Evolutionary conservation across 2,113 vertebrate species (phyloP).

Genomic region (Anas platyrhynchos): DNA sequence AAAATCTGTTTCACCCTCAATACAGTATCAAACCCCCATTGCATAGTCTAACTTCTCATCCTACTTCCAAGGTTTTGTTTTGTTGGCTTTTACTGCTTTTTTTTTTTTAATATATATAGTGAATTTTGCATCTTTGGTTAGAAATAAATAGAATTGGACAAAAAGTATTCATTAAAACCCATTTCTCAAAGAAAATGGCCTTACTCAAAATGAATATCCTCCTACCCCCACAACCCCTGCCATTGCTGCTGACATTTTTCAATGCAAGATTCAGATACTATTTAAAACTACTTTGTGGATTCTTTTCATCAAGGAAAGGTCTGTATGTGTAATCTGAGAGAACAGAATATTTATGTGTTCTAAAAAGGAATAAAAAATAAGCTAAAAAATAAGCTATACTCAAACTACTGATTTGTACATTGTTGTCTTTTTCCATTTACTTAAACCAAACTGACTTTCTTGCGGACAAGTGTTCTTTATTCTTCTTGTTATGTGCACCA

Average conservation of each 20-base stretch:
- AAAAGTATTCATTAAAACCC: conserved; percentile 10
- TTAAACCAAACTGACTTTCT: neutral
- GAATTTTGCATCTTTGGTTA: neutral
- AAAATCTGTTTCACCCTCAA: conserved; percentile 39
- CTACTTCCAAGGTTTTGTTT: neutral
- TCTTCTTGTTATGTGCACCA: neutral
- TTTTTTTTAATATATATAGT: neutral
- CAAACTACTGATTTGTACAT: neutral
- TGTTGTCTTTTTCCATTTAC: neutral
- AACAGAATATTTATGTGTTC: neutral
- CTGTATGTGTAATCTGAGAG: neutral
- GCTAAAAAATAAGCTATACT: neutral
- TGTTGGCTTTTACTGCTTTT: neutral
- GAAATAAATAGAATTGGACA: conserved; percentile 24
- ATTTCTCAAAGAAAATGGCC: conserved; percentile 10
- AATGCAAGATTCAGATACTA: neutral
- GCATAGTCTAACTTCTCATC: neutral
- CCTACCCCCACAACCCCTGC: neutral
- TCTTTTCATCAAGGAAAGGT: neutral
- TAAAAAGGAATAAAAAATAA: neutral
- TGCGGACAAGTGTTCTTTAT: neutral
- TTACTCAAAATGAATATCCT: neutral
- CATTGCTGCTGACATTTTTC: neutral
- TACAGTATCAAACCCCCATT: neutral
- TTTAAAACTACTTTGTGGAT: neutral